Base-by-base conservation (phyloP, 2,113 vertebrate genomes). In the Neogale vison region DNA sequence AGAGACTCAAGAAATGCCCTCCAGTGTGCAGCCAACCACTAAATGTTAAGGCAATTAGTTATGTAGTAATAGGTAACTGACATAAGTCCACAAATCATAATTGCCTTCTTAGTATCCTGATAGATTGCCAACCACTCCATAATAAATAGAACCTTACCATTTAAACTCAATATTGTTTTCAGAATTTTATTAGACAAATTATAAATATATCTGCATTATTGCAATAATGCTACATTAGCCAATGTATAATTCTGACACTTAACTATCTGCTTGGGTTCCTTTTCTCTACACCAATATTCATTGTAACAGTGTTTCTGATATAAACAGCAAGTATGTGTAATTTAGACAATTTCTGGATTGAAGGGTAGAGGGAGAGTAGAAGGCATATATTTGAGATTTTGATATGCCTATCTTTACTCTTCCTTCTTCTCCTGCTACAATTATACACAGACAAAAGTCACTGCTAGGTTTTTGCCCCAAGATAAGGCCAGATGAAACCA, bases 391-490 rank as follows among this genome's bases (percentile, higher is more conserved):
- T 91, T 8, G 9, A 80, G 36, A 89, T 85, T 93, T 85, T 95
- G 42, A 57, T 14, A 86, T 50, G 9, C 26, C 6, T 4, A 55
- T 47, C 5, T 39, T 34, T 39, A 47, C 5, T 92, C 92, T 55
- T 39, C 2, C 4, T 31, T 17, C 7, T 2, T 1, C 15, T 52
- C 13, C 1, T 4, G 1, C 4, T 26, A 24, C 1, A 57, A 13
- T n/a, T 34, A 31, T 18, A 69, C 14, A 59, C 11, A 85, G 9
- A 79, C 18, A 82, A 88, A 52, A 80, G 42, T 39, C 3, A 90
- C 1, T 55, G n/a, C 34, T 77, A 92, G 42, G 6, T 42, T 52
- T 67, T 81, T 1, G 4, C 2, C 9, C 21, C 63, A 18, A 2
- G 1, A 42, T n/a, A 63, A 63, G 2, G 9, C 23, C 31, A 57